A percentile compares a stretch with the other conserved stretches of the same genome.
These are phyloP conservation scores for Watsonalla cultraria DNA, from an alignment of 2,888 invertebrate species.

Conservation along the genomic window DNA sequence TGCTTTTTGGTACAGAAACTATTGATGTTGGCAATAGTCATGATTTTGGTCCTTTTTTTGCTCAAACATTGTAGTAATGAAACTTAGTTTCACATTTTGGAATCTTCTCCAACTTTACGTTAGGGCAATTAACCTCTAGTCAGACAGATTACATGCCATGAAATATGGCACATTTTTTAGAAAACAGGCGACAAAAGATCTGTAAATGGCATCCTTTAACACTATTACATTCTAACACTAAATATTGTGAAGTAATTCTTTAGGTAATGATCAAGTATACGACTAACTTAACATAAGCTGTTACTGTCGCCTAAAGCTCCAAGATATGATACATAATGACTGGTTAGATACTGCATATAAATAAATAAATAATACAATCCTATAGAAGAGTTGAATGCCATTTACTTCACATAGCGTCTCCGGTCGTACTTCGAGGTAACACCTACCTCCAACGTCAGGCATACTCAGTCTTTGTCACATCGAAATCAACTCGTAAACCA, in stretches of 20 bases:
- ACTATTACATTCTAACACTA: too few species aligned
- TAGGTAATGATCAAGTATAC: too few species aligned
- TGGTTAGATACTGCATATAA: not conserved
- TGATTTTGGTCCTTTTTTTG: constrained; percentile 39
- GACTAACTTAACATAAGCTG: too few species aligned
- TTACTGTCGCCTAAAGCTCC: too few species aligned
- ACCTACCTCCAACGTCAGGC: constrained; percentile 15
- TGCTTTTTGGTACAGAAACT: constrained; percentile 43
- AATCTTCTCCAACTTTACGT: constrained; percentile 20
- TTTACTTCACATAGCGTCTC: not conserved
- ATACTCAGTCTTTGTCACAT: constrained; percentile 48
- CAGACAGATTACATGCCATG: constrained; percentile 21
- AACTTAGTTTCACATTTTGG: constrained; percentile 36
- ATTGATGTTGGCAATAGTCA: constrained; percentile 21
- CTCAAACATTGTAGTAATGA: constrained; percentile 20
- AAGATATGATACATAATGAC: too few species aligned
- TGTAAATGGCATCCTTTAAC: not conserved
- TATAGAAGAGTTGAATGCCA: not conserved
- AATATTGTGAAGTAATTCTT: too few species aligned
- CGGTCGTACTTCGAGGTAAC: not conserved
- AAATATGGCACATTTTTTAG: constrained; percentile 34
- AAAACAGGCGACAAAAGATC: constrained; percentile 1
- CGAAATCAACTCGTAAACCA: constrained; percentile 24
- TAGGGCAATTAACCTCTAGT: constrained; percentile 29
- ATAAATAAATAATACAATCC: not conserved